Percentiles rank a stretch among this genome's conserved stretches.
These are phyloP conservation scores for Clarias gariepinus DNA, from an alignment of 2,113 vertebrate genomes.

Conservation along the genomic window DNA sequence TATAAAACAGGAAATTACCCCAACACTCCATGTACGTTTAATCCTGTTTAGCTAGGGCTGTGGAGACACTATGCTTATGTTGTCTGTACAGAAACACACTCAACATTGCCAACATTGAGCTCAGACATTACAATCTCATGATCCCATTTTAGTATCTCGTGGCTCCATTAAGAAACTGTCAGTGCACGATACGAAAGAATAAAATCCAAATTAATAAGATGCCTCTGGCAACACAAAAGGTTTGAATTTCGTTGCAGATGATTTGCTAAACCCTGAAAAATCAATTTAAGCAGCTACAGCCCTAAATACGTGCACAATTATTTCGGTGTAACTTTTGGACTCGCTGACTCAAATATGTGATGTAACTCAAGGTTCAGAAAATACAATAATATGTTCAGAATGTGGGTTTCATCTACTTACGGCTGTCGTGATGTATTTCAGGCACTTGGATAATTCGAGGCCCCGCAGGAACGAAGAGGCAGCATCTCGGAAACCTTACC, in stretches of 20 bases:
- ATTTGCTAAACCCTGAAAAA: neutral
- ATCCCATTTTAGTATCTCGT: neutral
- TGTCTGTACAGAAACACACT: neutral
- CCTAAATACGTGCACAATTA: neutral
- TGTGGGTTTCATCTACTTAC: neutral
- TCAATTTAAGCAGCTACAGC: too few relatives aligned
- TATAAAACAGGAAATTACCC: neutral
- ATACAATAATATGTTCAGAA: neutral
- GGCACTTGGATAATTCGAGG: conserved; percentile 62
- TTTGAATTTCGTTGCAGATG: neutral
- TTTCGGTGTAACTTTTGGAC: neutral
- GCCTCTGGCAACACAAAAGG: neutral
- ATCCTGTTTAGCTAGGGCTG: neutral
- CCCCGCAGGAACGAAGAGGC: conserved; percentile 57
- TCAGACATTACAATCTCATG: neutral
- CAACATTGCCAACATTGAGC: neutral
- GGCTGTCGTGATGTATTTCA: conserved; percentile 56
- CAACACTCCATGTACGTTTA: neutral
- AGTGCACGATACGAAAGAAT: neutral
- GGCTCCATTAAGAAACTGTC: neutral
- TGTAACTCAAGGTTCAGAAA: neutral
- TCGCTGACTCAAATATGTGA: neutral
- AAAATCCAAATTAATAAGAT: neutral
- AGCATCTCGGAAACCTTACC: conserved; percentile 49
- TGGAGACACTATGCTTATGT: neutral